Evolutionary conservation across 1,140 invertebrate genomes (phyloP).

Genomic region (Caenorhabditis brenneri): DNA sequence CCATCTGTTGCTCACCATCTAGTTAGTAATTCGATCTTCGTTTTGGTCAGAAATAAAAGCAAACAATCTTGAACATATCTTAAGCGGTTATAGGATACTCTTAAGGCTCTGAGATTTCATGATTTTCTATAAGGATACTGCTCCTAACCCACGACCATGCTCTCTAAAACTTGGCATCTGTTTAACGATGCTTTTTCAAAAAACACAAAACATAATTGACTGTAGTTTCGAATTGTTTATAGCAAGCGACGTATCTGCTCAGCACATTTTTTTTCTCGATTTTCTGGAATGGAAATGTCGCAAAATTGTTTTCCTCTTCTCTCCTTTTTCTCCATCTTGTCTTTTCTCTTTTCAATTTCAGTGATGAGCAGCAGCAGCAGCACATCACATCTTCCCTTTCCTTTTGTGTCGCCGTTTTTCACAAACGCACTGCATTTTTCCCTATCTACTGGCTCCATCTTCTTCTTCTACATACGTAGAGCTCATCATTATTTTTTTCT

Average conservation of each 20-base stretch:
- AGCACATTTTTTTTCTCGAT: not conserved
- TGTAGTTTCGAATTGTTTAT: not conserved
- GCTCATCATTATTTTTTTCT: no score
- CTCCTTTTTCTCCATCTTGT: not conserved
- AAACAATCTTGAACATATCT: not conserved
- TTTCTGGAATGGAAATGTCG: constrained; percentile 9
- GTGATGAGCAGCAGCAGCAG: constrained; percentile 34
- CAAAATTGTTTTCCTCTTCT: constrained; percentile 24
- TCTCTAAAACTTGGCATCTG: no score
- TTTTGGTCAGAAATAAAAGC: no score
- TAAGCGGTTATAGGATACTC: not conserved
- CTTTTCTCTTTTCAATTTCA: constrained; percentile 16
- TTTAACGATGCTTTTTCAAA: no score
- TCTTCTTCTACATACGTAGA: not conserved
- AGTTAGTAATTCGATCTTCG: not conserved
- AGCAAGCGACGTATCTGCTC: not conserved
- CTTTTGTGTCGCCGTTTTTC: constrained; percentile 25
- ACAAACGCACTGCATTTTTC: not conserved
- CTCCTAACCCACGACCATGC: no score
- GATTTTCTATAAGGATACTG: not conserved
- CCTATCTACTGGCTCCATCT: not conserved
- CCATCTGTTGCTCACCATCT: not conserved
- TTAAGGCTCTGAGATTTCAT: not conserved
- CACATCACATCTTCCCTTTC: not conserved
- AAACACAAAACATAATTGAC: not conserved